These are phyloP conservation scores for Anoncus sp. DNA, from an alignment of 2,888 invertebrate genomes.

Conservation along the genomic window DNA sequence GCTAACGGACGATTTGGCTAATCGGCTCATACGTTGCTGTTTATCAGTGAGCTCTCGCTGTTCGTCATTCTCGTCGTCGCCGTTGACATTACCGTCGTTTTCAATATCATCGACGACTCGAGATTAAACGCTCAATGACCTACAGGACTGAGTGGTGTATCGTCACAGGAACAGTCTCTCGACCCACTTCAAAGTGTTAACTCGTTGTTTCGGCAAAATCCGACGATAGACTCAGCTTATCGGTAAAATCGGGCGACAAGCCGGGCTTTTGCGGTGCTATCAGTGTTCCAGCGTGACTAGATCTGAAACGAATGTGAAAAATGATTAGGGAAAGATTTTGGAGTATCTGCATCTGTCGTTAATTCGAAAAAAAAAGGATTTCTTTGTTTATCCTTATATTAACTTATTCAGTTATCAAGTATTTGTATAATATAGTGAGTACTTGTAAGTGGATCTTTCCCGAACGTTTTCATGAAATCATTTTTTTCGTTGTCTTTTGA, in stretches of 20 bases:
- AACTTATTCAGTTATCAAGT: too few species aligned
- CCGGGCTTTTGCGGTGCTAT: conserved; percentile 75
- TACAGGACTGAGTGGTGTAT: conserved; percentile 91
- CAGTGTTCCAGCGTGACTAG: conserved; percentile 80
- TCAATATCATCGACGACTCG: too few species aligned
- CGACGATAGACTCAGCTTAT: conserved; percentile 76
- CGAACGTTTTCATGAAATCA: too few species aligned
- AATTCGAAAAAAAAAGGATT: not conserved
- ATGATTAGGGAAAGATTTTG: too few species aligned
- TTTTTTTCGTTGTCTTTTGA: not conserved
- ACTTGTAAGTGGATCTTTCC: too few species aligned
- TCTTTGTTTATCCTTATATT: too few species aligned
- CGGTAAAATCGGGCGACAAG: conserved; percentile 76
- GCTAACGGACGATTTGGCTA: conserved; percentile 84
- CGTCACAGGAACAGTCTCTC: conserved; percentile 84
- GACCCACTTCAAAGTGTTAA: conserved; percentile 83
- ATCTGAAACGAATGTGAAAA: too few species aligned
- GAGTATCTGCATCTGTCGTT: too few species aligned
- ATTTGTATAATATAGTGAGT: too few species aligned
- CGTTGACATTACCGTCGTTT: too few species aligned
- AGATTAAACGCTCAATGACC: conserved; percentile 83
- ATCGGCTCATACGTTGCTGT: conserved; percentile 86
- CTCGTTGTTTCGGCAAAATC: conserved; percentile 75
- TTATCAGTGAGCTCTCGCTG: conserved; percentile 76
- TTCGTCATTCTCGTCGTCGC: conserved; percentile 40